phyloP scores from a whole-genome alignment of 2,797 vertebrate genomes.

The Calcarius lapponicus region DNA sequence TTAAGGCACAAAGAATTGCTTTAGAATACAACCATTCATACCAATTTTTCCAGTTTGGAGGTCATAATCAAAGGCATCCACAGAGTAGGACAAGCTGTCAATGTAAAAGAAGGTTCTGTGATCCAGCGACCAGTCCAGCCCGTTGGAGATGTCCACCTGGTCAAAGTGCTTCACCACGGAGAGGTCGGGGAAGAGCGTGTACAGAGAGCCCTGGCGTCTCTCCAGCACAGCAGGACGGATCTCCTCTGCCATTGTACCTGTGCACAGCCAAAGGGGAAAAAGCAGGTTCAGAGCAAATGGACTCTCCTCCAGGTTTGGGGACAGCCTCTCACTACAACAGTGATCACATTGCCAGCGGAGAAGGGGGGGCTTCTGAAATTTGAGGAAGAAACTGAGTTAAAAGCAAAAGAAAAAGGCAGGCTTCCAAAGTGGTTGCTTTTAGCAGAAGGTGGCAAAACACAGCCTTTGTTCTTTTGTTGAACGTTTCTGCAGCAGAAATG shows the following conservation, averaged over 20 bases:
- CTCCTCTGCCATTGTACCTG: constrained; percentile 91
- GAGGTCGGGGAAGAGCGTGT: constrained; percentile 80
- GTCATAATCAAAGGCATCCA: constrained; percentile 93
- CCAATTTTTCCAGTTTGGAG: constrained; percentile 82
- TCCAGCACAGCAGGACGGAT: constrained; percentile 78
- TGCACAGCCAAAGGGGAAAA: not conserved
- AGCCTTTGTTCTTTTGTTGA: not conserved
- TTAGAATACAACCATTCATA: constrained; percentile 61
- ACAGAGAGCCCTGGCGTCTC: constrained; percentile 85
- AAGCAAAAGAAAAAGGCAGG: not conserved
- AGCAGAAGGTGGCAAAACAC: not conserved
- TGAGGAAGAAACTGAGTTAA: not conserved
- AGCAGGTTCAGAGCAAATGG: not conserved
- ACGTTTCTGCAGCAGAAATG: not conserved
- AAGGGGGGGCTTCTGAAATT: not conserved
- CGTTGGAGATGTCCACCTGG: constrained; percentile 92
- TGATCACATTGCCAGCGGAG: rapidly evolving
- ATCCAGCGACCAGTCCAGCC: constrained; percentile 92
- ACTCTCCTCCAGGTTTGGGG: not conserved
- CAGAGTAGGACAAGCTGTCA: constrained; percentile 85
- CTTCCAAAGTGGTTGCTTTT: not conserved
- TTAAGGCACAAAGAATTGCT: not conserved
- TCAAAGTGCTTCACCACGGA: constrained; percentile 84
- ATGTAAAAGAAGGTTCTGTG: constrained; percentile 90
- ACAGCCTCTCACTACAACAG: not conserved